A percentile compares a stretch with the other conserved stretches of the same genome.
These are phyloP conservation scores for Myiotriccus ornatus DNA, from an alignment of 2,797 vertebrate species.

Conservation along the genomic window DNA sequence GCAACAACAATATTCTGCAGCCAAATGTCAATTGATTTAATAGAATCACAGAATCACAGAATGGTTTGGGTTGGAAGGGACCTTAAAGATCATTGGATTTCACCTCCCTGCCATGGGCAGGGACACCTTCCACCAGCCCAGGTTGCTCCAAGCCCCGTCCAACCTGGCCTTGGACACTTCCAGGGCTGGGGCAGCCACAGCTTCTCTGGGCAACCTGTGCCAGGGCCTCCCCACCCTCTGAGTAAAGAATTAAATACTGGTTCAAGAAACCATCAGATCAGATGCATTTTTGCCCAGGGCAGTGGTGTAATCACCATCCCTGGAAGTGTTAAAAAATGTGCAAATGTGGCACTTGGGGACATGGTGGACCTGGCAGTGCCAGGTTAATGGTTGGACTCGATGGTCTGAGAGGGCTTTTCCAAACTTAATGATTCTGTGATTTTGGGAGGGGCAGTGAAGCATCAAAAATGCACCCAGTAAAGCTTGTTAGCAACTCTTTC, in stretches of 20 bases:
- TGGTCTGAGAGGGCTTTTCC: background rate
- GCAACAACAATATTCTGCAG: background rate
- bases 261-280: background rate
- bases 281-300: background rate
- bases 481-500: background rate
- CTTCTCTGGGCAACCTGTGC: background rate
- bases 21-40: background rate
- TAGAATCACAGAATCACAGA: background rate
- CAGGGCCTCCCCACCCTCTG: fast-evolving
- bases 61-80: background rate
- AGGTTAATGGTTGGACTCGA: background rate
- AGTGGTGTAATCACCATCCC: background rate
- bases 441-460: background rate
- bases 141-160: fast-evolving
- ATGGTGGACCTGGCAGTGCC: background rate
- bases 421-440: background rate
- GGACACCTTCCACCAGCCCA: background rate
- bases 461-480: background rate
- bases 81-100: background rate
- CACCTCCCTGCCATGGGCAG: background rate
- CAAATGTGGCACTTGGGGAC: background rate
- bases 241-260: background rate
- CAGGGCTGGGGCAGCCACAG: background rate
- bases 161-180: fast-evolving
- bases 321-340: background rate